Evolutionary conservation across 2,113 vertebrate species (phyloP).

Genomic region (Vulpes vulpes): DNA sequence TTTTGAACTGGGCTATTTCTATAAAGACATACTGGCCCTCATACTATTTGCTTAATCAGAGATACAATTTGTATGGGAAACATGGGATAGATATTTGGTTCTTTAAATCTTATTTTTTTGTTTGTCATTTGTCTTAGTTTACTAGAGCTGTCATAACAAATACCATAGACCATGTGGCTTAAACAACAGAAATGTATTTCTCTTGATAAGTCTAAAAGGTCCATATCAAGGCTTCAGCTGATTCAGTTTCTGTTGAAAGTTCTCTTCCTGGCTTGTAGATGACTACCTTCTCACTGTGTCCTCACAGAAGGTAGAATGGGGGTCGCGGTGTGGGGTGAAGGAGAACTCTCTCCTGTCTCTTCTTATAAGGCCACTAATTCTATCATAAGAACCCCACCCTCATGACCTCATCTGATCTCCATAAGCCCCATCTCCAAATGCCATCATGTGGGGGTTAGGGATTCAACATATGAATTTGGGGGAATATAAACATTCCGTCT

Average conservation of each 20-base stretch:
- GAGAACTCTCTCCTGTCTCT: neutral
- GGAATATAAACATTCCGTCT: neutral
- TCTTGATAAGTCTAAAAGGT: neutral
- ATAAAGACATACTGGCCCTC: neutral
- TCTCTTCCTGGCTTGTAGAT: neutral
- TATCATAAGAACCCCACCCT: neutral
- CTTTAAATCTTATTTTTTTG: neutral
- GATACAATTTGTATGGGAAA: neutral
- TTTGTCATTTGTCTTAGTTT: neutral
- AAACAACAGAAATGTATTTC: neutral
- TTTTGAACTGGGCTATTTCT: neutral
- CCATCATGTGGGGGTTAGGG: neutral
- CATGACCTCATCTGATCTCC: neutral
- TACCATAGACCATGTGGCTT: neutral
- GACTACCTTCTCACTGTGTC: neutral
- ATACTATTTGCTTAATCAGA: neutral
- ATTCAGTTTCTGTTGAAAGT: neutral
- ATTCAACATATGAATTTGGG: neutral
- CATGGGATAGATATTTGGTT: neutral
- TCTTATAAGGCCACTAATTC: neutral
- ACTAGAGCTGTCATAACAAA: neutral
- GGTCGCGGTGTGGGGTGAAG: neutral
- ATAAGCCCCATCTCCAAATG: neutral
- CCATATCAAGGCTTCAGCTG: neutral
- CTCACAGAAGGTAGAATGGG: neutral